A percentile compares a stretch with the other conserved stretches of the same genome.
These are phyloP conservation scores for Danaus plexippus DNA, from an alignment of 1,140 invertebrate species.

Conservation along the genomic window DNA sequence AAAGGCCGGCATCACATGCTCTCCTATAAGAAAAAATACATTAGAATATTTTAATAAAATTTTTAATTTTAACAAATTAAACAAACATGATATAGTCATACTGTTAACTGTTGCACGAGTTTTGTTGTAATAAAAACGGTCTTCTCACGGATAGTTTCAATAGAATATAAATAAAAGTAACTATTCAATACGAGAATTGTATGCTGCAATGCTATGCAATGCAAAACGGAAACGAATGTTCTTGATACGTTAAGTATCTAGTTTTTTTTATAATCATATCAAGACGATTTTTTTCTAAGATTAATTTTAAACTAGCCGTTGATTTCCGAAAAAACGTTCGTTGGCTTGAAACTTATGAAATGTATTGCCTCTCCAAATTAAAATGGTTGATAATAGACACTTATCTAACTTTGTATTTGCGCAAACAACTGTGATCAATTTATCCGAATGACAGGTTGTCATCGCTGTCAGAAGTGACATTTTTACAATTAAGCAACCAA, in stretches of 20 bases:
- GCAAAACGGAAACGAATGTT: conserved; percentile 44
- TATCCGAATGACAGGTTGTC: conserved; percentile 65
- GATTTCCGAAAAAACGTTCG: conserved; percentile 23
- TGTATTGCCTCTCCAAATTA: conserved; percentile 49
- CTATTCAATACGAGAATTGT: conserved; percentile 42
- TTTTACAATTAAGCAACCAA: conserved; percentile 70
- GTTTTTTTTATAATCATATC: conserved; percentile 12
- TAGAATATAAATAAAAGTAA: conserved; percentile 36
- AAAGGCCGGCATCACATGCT: conserved; percentile 73
- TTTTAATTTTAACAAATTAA: not conserved
- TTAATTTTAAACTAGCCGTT: conserved; percentile 10
- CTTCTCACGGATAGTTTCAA: conserved; percentile 55
- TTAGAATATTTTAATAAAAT: conserved; percentile 10
- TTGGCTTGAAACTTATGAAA: conserved; percentile 30
- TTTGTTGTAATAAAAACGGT: conserved; percentile 4
- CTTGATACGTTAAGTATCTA: conserved; percentile 35
- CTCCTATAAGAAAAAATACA: conserved; percentile 51
- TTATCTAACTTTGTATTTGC: conserved; percentile 62
- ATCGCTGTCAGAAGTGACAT: conserved; percentile 60
- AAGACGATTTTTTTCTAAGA: conserved; percentile 3
- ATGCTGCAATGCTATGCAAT: conserved; percentile 14
- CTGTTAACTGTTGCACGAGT: too few species aligned
- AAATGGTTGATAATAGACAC: conserved; percentile 55
- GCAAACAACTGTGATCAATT: conserved; percentile 68
- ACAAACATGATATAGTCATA: too few species aligned